Base-by-base conservation (phyloP, 2,797 vertebrate genomes). In the Halcyon badia region DNA sequence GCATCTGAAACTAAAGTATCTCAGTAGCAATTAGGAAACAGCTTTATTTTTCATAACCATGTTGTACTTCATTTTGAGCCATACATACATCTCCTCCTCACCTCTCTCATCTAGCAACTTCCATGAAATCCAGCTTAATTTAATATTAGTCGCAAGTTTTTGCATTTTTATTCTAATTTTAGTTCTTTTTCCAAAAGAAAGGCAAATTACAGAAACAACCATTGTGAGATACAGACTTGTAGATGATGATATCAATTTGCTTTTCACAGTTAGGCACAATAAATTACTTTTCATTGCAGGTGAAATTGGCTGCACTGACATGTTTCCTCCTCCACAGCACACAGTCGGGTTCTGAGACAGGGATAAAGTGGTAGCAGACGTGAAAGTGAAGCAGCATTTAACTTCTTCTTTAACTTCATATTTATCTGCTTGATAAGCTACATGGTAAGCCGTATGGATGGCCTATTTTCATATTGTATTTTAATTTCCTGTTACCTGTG, bases 171-270 rank as follows among this genome's bases (percentile, higher is more conserved):
- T 30, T 87, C 64, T 82, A 82, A 83, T 78, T 41, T 66, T 85
- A 83, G 44, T 39, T 71, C 49, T 91, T 96, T 90, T 96, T 76
- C 51, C 51, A 78, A 65, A 94, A 89, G 72, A 71, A 83, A 77
- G 28, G 49, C 48, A 90, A 93, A 93, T 90, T 94, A 94, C 49
- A 65, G 68, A 90, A 91, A 31, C 42, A 81, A 18, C 30, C 33
- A 37, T 72, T 93, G 48, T 89, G 75, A 90, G 42, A 46, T 75
- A 35, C 44, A 52, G 30, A 48, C 61, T 89, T 83, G 39, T 81
- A 61, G 87, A 72, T 91, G 83, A 91, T 86, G 86, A 49, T 79
- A 82, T 42, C 93, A 87, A 41, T 96, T 96, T 97, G 82, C 66
- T 92, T 95, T 96, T 95, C 79, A 68, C 60, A 64, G 89, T 87